Evolutionary conservation across 2,797 vertebrate genomes (phyloP).

Genomic region (Channallabes apus): DNA sequence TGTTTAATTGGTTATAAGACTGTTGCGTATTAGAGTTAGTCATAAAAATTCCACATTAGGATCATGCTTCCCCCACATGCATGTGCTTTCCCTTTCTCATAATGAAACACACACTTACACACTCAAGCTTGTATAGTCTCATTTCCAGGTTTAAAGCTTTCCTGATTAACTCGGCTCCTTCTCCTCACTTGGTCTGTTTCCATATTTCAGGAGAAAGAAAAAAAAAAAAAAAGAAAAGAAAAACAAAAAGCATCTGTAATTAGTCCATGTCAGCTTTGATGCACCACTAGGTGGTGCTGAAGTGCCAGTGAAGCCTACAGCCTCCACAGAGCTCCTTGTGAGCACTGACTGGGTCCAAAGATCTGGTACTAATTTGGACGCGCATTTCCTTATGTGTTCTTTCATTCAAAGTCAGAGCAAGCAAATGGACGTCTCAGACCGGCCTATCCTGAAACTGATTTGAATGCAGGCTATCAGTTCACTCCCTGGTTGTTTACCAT

Average conservation of each 20-base stretch:
- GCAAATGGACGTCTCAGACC: conserved; percentile 19
- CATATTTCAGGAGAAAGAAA: background rate
- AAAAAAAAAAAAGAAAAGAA: background rate
- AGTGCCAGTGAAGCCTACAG: background rate
- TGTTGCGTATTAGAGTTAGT: background rate
- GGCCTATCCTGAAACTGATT: conserved; percentile 9
- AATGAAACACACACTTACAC: background rate
- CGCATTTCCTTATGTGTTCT: conserved; percentile 17
- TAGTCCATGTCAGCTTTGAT: conserved; percentile 4
- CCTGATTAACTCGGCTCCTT: background rate
- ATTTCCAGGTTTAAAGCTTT: background rate
- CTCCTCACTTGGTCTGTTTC: background rate
- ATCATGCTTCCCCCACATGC: background rate
- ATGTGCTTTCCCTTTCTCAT: background rate
- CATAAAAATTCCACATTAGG: background rate
- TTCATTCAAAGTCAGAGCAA: conserved; percentile 28
- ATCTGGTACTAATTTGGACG: background rate
- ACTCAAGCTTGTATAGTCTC: background rate
- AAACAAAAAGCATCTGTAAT: background rate
- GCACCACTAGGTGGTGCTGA: conserved; percentile 51
- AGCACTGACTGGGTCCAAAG: background rate
- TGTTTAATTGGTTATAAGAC: background rate
- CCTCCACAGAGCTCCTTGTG: background rate
- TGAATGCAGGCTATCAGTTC: conserved; percentile 33
- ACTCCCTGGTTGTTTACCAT: conserved; percentile 33